phyloP scores from a whole-genome alignment of 2,113 vertebrate genomes.

The Phaethornis superciliosus region DNA sequence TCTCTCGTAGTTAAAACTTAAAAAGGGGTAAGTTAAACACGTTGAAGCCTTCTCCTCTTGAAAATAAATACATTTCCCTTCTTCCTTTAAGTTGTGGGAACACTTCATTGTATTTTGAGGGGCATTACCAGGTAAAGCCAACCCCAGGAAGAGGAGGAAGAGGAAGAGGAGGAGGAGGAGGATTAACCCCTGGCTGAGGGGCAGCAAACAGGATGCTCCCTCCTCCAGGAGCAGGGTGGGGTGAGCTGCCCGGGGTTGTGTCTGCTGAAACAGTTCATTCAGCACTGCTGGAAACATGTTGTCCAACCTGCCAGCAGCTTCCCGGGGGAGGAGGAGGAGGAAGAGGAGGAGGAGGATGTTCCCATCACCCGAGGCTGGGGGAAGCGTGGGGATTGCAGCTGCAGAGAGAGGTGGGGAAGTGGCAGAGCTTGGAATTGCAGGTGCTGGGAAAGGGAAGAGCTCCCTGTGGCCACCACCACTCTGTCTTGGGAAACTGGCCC shows the following conservation, averaged over 20 bases:
- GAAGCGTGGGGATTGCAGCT: background rate
- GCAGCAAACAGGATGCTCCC: background rate
- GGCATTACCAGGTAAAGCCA: background rate
- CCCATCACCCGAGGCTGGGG: background rate
- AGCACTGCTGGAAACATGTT: background rate
- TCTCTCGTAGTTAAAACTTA: background rate
- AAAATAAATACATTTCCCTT: background rate
- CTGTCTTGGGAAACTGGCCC: background rate
- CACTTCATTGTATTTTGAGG: background rate
- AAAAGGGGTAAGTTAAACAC: background rate
- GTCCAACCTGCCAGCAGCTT: background rate
- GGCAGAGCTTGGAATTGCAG: background rate
- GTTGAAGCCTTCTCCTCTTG: background rate
- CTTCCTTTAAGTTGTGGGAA: background rate
- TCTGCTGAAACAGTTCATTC: background rate
- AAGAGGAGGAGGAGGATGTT: background rate
- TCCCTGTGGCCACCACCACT: background rate
- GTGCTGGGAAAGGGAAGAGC: background rate
- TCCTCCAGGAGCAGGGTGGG: background rate
- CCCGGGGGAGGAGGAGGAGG: background rate
- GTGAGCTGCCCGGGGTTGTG: background rate
- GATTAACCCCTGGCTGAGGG: no score
- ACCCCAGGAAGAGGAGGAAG: no score
- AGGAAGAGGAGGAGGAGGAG: no score
- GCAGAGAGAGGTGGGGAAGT: rapidly evolving